A percentile compares a stretch with the other conserved stretches of the same genome.
Conservation (phyloP, 2,888 invertebrate species). For the Lasioglossum figueresi region DNA sequence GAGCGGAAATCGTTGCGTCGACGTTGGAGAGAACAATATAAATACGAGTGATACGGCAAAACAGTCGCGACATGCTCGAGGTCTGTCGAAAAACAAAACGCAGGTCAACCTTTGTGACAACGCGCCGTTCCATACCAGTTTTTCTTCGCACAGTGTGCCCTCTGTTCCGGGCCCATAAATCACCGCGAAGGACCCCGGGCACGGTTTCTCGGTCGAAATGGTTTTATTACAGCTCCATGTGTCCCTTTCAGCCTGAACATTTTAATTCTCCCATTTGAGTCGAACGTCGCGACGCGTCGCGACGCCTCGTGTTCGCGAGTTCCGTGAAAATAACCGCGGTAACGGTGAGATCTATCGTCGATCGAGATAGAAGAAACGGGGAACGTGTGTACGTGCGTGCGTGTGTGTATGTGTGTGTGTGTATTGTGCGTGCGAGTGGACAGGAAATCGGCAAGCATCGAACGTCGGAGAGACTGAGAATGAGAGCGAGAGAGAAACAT, state of each 20-base stretch:
- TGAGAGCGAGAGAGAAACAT: conserved; percentile 51
- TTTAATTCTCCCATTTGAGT: background rate
- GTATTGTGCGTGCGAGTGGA: conserved; percentile 27
- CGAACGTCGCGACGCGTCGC: background rate
- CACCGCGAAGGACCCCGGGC: background rate
- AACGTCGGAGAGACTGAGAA: conserved; percentile 33
- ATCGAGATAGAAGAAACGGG: conserved; percentile 23
- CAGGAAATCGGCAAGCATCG: conserved; percentile 25
- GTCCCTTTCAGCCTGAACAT: conserved; percentile 38
- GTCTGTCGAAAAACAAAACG: background rate
- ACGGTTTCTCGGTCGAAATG: conserved; percentile 3
- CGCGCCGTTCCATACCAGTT: background rate
- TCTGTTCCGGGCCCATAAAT: background rate
- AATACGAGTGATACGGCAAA: background rate
- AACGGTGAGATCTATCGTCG: background rate
- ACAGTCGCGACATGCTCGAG: background rate
- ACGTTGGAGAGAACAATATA: background rate
- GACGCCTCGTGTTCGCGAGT: background rate
- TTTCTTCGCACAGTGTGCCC: background rate
- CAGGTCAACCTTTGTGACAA: background rate
- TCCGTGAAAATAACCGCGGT: background rate
- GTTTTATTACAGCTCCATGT: background rate
- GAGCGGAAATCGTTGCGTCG: background rate
- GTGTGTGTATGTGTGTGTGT: background rate
- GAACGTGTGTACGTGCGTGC: background rate